Evolutionary conservation across 1,140 invertebrate species (phyloP).

Genomic region (Platyscapa corneri): DNA sequence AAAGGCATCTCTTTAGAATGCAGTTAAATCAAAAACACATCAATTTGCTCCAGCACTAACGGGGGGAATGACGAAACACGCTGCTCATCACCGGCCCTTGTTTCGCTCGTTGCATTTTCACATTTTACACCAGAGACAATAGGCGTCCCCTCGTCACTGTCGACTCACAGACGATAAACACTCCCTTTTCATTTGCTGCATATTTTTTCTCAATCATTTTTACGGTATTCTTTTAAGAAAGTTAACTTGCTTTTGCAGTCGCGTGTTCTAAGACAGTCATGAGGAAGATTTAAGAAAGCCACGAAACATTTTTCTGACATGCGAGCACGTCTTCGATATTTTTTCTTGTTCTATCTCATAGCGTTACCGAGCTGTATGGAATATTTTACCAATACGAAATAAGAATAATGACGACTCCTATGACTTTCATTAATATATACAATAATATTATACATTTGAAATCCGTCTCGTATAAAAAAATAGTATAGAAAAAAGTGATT

Average conservation of each 20-base stretch:
- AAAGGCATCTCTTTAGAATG: neutral
- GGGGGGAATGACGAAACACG: neutral
- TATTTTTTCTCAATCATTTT: neutral
- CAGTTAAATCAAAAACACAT: neutral
- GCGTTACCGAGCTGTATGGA: neutral
- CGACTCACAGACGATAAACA: neutral
- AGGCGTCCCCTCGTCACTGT: constrained; percentile 10
- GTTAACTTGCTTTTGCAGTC: neutral
- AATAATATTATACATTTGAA: too few species aligned
- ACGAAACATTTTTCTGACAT: neutral
- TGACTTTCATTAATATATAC: too few species aligned
- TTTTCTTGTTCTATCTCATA: neutral
- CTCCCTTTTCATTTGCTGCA: neutral
- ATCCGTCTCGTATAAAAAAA: too few species aligned
- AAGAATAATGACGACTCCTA: neutral
- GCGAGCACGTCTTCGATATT: neutral
- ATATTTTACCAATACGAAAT: too few species aligned
- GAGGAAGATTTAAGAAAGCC: neutral
- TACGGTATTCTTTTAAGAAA: neutral
- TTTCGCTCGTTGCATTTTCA: neutral
- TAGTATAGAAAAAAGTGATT: too few species aligned
- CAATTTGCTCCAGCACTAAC: neutral
- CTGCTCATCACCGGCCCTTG: neutral
- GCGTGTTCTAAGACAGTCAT: too few species aligned
- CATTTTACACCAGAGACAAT: constrained; percentile 1